A percentile compares a stretch with the other conserved stretches of the same genome.
phyloP scores from a whole-genome alignment of 2,888 invertebrate genomes.

The Erynnis tages region DNA sequence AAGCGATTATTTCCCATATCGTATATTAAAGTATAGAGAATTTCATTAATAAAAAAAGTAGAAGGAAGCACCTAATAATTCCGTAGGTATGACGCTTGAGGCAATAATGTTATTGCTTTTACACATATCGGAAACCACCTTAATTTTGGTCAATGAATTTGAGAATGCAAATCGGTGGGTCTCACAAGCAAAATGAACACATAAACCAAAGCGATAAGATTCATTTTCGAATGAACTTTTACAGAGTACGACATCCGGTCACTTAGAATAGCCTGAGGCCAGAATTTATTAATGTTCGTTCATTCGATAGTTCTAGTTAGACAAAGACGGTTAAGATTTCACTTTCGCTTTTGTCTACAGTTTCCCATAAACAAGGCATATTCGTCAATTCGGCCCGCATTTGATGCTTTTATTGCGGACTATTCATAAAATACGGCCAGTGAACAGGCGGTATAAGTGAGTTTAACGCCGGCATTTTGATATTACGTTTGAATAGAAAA shows the following conservation, averaged over 20 bases:
- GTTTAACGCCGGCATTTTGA: no score
- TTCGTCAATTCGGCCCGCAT: conserved; percentile 47
- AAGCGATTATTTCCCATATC: conserved; percentile 24
- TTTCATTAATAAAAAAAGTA: conserved; percentile 26
- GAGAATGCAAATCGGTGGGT: conserved; percentile 62
- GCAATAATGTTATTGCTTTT: conserved; percentile 66
- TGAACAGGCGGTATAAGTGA: conserved; percentile 30
- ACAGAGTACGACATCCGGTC: conserved; percentile 65
- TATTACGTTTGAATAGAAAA: no score
- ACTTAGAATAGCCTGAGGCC: conserved; percentile 66
- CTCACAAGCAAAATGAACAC: conserved; percentile 11
- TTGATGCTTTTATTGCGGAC: conserved; percentile 48
- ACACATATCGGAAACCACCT: conserved; percentile 69
- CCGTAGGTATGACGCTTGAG: conserved; percentile 55
- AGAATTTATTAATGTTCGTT: conserved; percentile 71
- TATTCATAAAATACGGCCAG: conserved; percentile 47
- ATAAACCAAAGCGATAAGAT: not conserved
- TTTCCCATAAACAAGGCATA: conserved; percentile 48
- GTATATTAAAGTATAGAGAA: conserved; percentile 24
- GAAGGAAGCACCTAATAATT: conserved; percentile 50
- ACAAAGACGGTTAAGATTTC: conserved; percentile 61
- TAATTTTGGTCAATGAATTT: conserved; percentile 76
- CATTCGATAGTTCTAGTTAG: conserved; percentile 70
- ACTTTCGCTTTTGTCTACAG: conserved; percentile 48
- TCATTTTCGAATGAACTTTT: not conserved